Base-by-base conservation (phyloP, 2,797 vertebrate genomes). In the Melanitta fusca region DNA sequence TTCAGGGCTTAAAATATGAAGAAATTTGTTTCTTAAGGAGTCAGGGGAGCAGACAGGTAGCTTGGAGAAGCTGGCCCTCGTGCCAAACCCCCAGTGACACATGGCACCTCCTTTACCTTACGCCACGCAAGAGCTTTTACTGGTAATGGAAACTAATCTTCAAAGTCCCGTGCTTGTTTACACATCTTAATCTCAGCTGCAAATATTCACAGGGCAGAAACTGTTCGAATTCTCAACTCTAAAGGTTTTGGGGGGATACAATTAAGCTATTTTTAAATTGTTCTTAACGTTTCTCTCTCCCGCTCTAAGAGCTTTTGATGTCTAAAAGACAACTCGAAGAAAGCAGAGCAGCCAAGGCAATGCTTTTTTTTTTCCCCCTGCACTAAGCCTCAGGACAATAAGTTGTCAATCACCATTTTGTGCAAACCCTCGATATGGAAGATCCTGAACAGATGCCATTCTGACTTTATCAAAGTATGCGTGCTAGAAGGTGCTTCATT, bases 61-160 rank as follows among this genome's bases (percentile, higher is more conserved):
- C 1, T 6, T n/a, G 62, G 77, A 51, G 24, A 41, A 80, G 57
- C 1, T 9, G 1, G 47, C 28, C 70, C 86, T n/a, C 38, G 34
- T n/a, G 80, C 78, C 92, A 78, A 88, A 51, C 79, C 28, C 57
- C 39, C 65, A 2, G 68, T 18, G 85, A 77, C 80, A 70, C 77
- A 38, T 6, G 22, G 68, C 92, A 88, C 64, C 66, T 25, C 54
- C 30, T 86, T 88, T 34, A 81, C 80, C 36, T 75, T 58, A 43
- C 18, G 30, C 60, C 90, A 86, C 70, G n/a, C n/a, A 20, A 0
- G 45, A 30, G 36, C 39, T 32, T 71, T 27, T 72, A 79, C 71
- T 81, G 87, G 84, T 87, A 74, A 94, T 85, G 91, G 91, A 96
- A 96, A 94, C 86, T 77, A 39, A 89, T 70, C 92, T 87, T 93